Percentiles rank a stretch among this genome's conserved stretches.
Conservation (phyloP, 1,140 invertebrate genomes). For the Drosophila leontia region DNA sequence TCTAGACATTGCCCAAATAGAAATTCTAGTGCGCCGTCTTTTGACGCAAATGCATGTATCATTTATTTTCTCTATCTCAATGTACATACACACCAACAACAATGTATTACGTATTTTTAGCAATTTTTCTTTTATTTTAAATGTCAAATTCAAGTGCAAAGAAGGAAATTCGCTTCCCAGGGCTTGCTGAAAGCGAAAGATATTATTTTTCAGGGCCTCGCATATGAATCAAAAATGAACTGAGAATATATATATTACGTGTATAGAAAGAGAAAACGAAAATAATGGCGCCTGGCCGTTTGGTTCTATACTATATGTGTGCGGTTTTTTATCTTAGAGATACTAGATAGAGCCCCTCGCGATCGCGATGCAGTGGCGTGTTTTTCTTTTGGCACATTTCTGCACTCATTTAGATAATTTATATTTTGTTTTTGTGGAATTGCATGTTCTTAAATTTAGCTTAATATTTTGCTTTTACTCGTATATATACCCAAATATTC, state of each 20-base stretch:
- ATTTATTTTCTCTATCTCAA: conserved; percentile 31
- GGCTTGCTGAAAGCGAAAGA: background rate
- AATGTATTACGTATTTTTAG: conserved; percentile 52
- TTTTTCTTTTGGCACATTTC: conserved; percentile 43
- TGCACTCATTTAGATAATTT: conserved; percentile 54
- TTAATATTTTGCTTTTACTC: conserved; percentile 3
- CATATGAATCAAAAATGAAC: conserved; percentile 9
- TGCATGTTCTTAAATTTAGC: conserved; percentile 37
- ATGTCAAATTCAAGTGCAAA: conserved; percentile 69
- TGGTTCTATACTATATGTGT: conserved; percentile 37
- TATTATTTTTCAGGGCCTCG: conserved; percentile 16
- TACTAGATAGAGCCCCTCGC: conserved; percentile 24
- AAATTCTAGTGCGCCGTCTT: conserved; percentile 45
- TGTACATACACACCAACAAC: background rate
- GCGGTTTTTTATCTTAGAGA: conserved; percentile 62
- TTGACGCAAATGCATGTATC: conserved; percentile 42
- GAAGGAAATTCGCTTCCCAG: conserved; percentile 10
- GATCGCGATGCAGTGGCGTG: conserved; percentile 49
- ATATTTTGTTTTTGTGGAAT: conserved; percentile 43
- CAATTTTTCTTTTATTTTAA: conserved; percentile 42
- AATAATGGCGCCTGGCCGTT: conserved; percentile 53
- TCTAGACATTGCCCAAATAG: conserved; percentile 66
- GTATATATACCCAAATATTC: conserved; percentile 7
- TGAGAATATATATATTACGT: conserved; percentile 6
- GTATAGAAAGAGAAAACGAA: conserved; percentile 52